Percentiles rank a stretch among this genome's conserved stretches.
These are phyloP conservation scores for Lysiphlebus fabarum DNA, from an alignment of 1,140 invertebrate genomes.

Conservation along the genomic window DNA sequence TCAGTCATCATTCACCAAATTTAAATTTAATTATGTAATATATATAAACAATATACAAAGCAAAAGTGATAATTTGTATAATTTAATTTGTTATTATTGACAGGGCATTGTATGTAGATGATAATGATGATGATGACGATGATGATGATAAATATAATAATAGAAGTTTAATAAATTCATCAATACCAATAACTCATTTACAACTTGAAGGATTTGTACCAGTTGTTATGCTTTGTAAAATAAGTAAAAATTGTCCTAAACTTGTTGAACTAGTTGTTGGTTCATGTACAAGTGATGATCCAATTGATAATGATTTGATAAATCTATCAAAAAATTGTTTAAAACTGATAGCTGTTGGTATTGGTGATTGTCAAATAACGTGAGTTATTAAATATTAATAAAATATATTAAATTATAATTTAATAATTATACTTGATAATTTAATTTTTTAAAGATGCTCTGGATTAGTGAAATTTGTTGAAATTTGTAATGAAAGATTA, in stretches of 20 bases:
- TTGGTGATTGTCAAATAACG: constrained; percentile 51
- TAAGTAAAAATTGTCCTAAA: constrained; percentile 39
- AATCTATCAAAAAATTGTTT: constrained; percentile 40
- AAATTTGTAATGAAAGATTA: constrained; percentile 38
- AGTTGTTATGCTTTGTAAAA: constrained; percentile 31
- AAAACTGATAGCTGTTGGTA: constrained; percentile 40
- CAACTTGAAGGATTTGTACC: constrained; percentile 48
- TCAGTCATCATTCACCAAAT: constrained; percentile 37
- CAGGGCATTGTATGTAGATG: constrained; percentile 43
- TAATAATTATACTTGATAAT: neutral
- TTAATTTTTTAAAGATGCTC: constrained; percentile 38
- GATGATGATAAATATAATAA: too few relatives aligned
- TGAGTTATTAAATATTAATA: constrained; percentile 28
- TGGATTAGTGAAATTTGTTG: constrained; percentile 44
- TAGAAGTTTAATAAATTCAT: constrained; percentile 30
- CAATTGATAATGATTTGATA: constrained; percentile 40
- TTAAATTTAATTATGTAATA: constrained; percentile 48
- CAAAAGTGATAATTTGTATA: neutral
- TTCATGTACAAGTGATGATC: constrained; percentile 35
- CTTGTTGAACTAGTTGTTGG: constrained; percentile 46
- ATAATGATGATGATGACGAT: constrained; percentile 44
- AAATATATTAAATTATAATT: constrained; percentile 4
- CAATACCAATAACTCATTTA: constrained; percentile 47
- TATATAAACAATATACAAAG: constrained; percentile 6
- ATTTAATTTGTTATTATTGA: constrained; percentile 3